Evolutionary conservation across 2,888 invertebrate species (phyloP).

Genomic region (Cryptus armator): DNA sequence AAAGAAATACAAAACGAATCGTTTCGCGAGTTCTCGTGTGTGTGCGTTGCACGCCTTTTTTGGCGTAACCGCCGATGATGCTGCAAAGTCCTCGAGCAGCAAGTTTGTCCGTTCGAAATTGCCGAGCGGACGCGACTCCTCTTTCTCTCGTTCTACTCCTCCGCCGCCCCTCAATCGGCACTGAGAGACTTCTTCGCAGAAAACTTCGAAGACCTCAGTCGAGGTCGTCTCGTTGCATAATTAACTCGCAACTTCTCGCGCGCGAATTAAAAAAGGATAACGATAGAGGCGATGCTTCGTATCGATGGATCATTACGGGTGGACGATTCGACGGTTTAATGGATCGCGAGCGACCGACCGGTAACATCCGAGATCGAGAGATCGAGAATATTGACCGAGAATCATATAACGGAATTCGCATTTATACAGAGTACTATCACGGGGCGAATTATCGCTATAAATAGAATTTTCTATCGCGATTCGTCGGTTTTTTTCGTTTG

Average conservation of each 20-base stretch:
- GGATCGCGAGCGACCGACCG: background rate
- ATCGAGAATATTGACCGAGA: slow-evolving; percentile 81
- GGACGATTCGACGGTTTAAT: too few relatives aligned
- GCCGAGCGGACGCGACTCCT: background rate
- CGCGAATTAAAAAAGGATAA: background rate
- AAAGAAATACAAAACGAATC: background rate
- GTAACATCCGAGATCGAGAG: background rate
- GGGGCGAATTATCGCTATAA: background rate
- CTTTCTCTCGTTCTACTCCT: background rate
- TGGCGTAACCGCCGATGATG: background rate
- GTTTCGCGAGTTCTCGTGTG: background rate
- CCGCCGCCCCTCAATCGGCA: background rate
- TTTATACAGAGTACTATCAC: background rate
- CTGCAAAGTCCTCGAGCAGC: background rate
- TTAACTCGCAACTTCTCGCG: background rate
- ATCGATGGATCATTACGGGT: background rate
- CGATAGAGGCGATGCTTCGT: background rate
- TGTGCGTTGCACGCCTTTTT: background rate
- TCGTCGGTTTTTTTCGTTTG: background rate
- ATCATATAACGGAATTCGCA: slow-evolving; percentile 76
- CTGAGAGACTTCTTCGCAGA: background rate
- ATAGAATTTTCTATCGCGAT: background rate
- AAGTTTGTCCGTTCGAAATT: slow-evolving; percentile 16
- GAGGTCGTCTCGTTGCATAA: slow-evolving; percentile 12
- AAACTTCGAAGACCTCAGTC: slow-evolving; percentile 16